A percentile compares a stretch with the other conserved stretches of the same genome.
These are phyloP conservation scores for Centropristis striata DNA, from an alignment of 2,113 vertebrate species.

Conservation along the genomic window DNA sequence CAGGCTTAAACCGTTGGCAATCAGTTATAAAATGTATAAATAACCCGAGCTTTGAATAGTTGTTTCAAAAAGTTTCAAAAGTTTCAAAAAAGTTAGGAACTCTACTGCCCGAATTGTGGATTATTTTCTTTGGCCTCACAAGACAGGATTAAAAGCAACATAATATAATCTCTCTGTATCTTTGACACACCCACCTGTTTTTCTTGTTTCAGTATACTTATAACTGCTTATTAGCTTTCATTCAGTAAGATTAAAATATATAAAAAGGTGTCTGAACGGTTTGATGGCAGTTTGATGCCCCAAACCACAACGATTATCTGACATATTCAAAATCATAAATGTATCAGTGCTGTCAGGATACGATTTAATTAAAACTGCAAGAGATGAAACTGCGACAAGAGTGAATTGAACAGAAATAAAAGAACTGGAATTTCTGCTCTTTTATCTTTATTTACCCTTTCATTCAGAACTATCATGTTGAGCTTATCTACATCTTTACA, in stretches of 20 bases:
- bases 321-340: constrained; percentile 1
- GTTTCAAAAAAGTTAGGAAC: not conserved
- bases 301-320: constrained; percentile 5
- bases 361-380: not conserved
- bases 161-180: not conserved
- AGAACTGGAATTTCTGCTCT: not conserved
- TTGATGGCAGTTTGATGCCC: not conserved
- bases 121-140: not conserved
- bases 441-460: not conserved
- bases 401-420: not conserved
- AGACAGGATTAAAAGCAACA: not conserved
- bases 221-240: not conserved
- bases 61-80: too few relatives aligned
- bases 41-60: not conserved
- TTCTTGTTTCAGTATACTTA: not conserved
- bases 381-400: not conserved
- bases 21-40: not conserved
- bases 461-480: not conserved
- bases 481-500: not conserved
- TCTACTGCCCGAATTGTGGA: not conserved
- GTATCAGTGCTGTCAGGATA: not conserved
- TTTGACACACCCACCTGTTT: not conserved
- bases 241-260: constrained; percentile 10
- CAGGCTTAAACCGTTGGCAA: not conserved
- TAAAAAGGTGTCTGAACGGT: not conserved